Percentiles rank a stretch among this genome's conserved stretches.
These are phyloP conservation scores for Lycorma delicatula DNA, from an alignment of 1,140 invertebrate species.

Conservation along the genomic window DNA sequence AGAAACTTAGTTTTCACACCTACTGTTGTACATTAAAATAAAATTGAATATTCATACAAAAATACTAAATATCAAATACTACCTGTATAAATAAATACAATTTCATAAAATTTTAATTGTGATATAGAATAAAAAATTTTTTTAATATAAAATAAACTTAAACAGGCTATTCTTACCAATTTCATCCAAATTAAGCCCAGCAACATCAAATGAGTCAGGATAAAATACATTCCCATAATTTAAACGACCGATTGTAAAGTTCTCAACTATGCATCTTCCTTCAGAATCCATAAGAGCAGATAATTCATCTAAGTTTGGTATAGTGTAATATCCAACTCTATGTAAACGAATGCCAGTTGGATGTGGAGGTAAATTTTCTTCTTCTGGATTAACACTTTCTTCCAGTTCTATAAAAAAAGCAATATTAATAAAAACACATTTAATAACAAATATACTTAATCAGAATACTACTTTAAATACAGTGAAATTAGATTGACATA, in stretches of 20 bases:
- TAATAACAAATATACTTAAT: not conserved
- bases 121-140: no score
- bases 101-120: no score
- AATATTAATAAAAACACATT: not conserved
- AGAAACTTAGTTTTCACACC: no score
- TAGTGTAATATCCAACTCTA: conserved; percentile 78
- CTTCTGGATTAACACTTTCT: conserved; percentile 37
- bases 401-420: conserved; percentile 1
- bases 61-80: no score
- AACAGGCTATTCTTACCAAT: conserved; percentile 43
- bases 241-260: conserved; percentile 80
- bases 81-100: no score
- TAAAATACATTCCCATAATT: conserved; percentile 92
- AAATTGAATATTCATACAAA: no score
- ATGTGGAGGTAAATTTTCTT: conserved; percentile 45
- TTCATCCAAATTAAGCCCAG: conserved; percentile 80
- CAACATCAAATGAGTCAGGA: conserved; percentile 77
- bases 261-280: conserved; percentile 75
- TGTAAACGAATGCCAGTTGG: conserved; percentile 51
- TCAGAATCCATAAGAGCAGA: conserved; percentile 51
- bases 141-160: no score
- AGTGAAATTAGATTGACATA: no score
- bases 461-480: conserved; percentile 9
- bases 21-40: no score
- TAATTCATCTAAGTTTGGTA: conserved; percentile 71